Conservation (phyloP, 2,888 invertebrate genomes). For the Meta bourneti region DNA sequence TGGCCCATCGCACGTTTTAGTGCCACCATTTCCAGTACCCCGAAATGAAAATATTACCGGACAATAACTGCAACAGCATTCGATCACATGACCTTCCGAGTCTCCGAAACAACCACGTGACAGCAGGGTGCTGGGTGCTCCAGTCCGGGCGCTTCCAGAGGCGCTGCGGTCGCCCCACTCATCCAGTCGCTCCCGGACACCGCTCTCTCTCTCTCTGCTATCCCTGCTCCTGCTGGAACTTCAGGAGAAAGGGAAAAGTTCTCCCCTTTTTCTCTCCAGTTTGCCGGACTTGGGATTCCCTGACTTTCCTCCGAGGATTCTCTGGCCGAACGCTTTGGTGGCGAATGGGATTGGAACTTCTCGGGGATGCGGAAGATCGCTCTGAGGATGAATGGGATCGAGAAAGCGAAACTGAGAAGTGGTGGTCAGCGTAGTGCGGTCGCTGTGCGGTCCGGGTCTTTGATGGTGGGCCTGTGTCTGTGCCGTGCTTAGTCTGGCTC, state of each 20-base stretch:
- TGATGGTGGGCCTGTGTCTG: no score
- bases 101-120: slow-evolving; percentile 48
- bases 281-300: background rate
- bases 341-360: background rate
- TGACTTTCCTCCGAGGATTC: background rate
- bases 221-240: slow-evolving; percentile 10
- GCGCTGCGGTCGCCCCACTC: slow-evolving; percentile 64
- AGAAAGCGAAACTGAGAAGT: background rate
- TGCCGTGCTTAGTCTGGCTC: no score
- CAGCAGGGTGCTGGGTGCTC: slow-evolving; percentile 44
- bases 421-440: background rate
- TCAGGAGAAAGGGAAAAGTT: slow-evolving; percentile 26
- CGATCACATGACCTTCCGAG: slow-evolving; percentile 67
- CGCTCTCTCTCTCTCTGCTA: slow-evolving; percentile 11
- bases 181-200: slow-evolving; percentile 26
- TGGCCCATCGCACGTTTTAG: no score
- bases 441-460: background rate
- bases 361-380: background rate
- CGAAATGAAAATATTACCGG: no score
- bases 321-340: background rate
- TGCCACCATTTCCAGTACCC: no score
- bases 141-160: slow-evolving; percentile 54
- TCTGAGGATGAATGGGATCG: background rate
- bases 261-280: background rate
- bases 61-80: slow-evolving; percentile 55